A percentile compares a stretch with the other conserved stretches of the same genome.
Conservation (phyloP, 53 echinoderm and acorn worm genomes). For the Hippasteria phrygiana region DNA sequence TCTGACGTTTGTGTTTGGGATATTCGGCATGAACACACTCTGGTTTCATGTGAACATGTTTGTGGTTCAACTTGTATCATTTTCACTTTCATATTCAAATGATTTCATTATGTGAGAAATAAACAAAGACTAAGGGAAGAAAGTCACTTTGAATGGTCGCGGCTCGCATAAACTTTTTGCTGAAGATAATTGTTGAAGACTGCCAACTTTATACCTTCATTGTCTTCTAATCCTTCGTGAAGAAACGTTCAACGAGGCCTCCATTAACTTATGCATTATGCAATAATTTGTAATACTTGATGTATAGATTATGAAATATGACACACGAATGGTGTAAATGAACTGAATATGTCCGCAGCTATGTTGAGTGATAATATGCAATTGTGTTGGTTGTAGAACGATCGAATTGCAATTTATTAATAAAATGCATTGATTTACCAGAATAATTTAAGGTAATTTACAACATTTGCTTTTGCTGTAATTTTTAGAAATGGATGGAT, state of each 20-base stretch:
- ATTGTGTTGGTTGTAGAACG: neutral
- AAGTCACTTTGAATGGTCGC: neutral
- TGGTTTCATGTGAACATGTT: too few relatives aligned
- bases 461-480: too few relatives aligned
- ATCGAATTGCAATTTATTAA: neutral
- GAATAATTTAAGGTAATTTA: neutral
- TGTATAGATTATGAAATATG: neutral
- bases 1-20: too few relatives aligned
- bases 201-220: neutral
- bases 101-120: neutral
- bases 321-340: neutral
- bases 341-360: neutral
- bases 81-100: neutral
- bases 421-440: neutral
- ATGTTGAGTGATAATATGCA: neutral
- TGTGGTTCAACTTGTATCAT: neutral
- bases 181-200: neutral
- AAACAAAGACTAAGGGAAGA: neutral
- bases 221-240: neutral
- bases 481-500: too few relatives aligned
- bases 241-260: neutral
- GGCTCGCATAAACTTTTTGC: neutral
- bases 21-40: too few relatives aligned
- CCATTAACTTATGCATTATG: neutral
- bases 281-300: slow-evolving; percentile 32